These are phyloP conservation scores for Fundulus diaphanus DNA, from an alignment of 2,797 vertebrate genomes.

Conservation along the genomic window DNA sequence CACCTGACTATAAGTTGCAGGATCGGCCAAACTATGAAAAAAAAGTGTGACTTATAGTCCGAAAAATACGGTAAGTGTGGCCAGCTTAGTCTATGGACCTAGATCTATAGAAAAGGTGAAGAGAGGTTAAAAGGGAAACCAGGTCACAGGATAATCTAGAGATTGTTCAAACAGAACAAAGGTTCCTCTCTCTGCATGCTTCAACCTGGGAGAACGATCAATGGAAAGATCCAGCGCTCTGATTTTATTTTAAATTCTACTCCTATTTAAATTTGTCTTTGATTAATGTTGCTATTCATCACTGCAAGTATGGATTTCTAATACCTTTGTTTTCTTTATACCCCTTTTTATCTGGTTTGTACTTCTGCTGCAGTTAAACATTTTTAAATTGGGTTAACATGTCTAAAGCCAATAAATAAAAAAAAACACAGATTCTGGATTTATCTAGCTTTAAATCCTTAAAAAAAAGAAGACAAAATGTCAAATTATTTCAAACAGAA, in stretches of 20 bases:
- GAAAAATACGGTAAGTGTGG: too few species aligned
- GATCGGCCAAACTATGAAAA: too few species aligned
- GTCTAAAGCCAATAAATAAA: not conserved
- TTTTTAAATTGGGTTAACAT: not conserved
- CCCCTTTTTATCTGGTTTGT: not conserved
- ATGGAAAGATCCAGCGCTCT: too few species aligned
- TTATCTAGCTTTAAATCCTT: not conserved
- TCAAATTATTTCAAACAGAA: not conserved
- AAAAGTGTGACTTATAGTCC: too few species aligned
- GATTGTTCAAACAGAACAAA: not conserved
- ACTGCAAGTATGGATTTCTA: not conserved
- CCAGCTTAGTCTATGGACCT: not conserved
- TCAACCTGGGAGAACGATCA: too few species aligned
- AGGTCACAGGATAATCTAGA: not conserved
- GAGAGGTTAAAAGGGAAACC: too few species aligned
- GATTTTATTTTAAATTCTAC: not conserved
- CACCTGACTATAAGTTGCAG: too few species aligned
- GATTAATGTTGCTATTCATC: too few species aligned
- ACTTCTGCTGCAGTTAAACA: not conserved
- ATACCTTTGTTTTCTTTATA: not conserved
- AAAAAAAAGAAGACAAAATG: not conserved
- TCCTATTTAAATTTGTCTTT: not conserved
- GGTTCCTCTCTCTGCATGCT: too few species aligned
- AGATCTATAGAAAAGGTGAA: not conserved
- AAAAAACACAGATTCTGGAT: not conserved